Evolutionary conservation across 2,113 vertebrate species (phyloP).

Genomic region (Apteryx owenii): DNA sequence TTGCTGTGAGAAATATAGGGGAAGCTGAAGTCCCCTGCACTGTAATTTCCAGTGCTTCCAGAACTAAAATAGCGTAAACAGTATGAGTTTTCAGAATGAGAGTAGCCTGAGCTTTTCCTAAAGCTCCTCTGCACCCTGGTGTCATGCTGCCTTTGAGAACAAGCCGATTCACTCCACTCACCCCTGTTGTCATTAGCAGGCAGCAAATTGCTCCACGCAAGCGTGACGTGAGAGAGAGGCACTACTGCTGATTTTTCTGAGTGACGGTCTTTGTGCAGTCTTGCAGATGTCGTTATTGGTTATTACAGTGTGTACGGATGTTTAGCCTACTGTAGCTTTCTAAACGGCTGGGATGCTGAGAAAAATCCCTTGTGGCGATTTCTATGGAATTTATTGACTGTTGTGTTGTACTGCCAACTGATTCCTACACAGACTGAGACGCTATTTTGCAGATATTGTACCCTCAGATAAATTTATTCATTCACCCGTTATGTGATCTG

Average conservation of each 20-base stretch:
- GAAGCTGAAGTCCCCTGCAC: not conserved
- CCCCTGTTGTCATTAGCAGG: not conserved
- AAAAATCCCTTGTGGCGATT: conserved; percentile 6
- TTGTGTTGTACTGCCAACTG: conserved; percentile 4
- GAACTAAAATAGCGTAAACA: not conserved
- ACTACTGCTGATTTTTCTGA: not conserved
- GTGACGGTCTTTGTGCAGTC: not conserved
- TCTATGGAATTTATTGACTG: conserved; percentile 40
- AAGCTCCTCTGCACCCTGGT: rapidly evolving
- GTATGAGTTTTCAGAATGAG: not conserved
- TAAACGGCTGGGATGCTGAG: not conserved
- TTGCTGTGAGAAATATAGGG: not conserved
- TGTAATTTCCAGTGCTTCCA: not conserved
- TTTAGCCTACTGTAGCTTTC: not conserved
- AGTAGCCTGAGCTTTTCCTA: not conserved
- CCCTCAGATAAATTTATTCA: not conserved
- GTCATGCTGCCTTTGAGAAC: not conserved
- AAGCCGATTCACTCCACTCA: not conserved
- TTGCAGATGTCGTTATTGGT: not conserved
- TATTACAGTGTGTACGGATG: rapidly evolving
- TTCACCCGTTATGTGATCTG: conserved; percentile 37
- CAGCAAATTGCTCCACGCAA: not conserved
- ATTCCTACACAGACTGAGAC: not conserved
- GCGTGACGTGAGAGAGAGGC: not conserved
- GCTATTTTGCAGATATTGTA: conserved; percentile 8